Base-by-base conservation (phyloP, 2,113 vertebrate species). In the Sphyrna mokarran region DNA sequence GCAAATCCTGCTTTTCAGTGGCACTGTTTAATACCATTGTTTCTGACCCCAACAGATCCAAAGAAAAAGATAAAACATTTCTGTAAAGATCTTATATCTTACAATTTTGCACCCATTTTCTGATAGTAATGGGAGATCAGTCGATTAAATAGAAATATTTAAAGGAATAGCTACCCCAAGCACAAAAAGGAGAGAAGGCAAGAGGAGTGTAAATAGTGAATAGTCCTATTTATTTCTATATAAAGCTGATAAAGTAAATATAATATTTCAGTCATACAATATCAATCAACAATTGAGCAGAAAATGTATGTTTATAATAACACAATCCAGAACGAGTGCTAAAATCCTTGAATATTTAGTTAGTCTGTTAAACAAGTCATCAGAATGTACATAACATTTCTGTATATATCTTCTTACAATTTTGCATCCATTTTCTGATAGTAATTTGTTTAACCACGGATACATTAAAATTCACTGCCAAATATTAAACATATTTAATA, bases 251-350 rank as follows among this genome's bases (percentile, higher is more conserved):
- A 18, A 94, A 0, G 63, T 94, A 68, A 83, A 94, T 68, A 69
- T 40, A n/a, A 68, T 43, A 37, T 33, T 66, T 69, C 23, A 37
- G 37, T 14, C 63, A 94, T 37, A 69, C 22, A 22, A 40, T 69
- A 94, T 94, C 91, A 94, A 94, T 95, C 26, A 95, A 72, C 37
- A 29, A 26, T 95, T 72, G 69, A 72, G 69, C 37, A 95, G n/a
- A 94, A 95, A 48, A 70, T 95, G 37, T 95, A 70, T 43, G 43
- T 43, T 95, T 95, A 6, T 76, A 69, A 94, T 69, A 11, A 37
- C 43, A 54, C 13, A 72, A 48, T 72, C 43, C 72, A 14, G 94
- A 95, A 93, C 29, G 68, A 29, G 16, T 72, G 13, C 23, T 72
- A 76, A 76, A 95, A 54, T 76, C 13, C 68, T 72, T 43, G 26